A percentile compares a stretch with the other conserved stretches of the same genome.
phyloP scores from a whole-genome alignment of 2,113 vertebrate genomes.

The Onychorhynchus coronatus region DNA sequence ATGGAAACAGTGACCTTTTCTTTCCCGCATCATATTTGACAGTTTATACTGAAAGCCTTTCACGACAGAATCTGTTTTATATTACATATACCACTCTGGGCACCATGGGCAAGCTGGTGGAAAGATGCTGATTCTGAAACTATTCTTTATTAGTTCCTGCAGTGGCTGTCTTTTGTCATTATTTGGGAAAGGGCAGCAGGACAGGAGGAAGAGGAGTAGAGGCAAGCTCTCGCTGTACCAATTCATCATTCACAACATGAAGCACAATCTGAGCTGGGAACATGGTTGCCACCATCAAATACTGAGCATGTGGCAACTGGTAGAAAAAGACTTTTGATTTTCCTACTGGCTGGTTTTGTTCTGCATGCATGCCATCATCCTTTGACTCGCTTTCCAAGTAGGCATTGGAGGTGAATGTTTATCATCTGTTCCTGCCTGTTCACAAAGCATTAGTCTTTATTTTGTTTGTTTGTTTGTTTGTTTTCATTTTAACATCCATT shows the following conservation, averaged over 20 bases:
- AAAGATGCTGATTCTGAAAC: not conserved
- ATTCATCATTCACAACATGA: not conserved
- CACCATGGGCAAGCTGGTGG: not conserved
- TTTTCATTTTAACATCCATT: not conserved
- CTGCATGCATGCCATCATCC: not conserved
- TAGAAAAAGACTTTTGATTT: not conserved
- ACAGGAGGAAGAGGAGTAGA: not conserved
- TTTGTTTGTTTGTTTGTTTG: not conserved
- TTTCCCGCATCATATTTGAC: not conserved
- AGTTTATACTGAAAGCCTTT: not conserved
- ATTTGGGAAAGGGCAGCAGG: not conserved
- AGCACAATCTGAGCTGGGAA: not conserved
- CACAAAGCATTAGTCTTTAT: not conserved
- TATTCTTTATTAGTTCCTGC: not conserved
- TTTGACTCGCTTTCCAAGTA: not conserved
- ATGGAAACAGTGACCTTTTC: not conserved
- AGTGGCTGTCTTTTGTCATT: not conserved
- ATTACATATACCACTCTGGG: not conserved
- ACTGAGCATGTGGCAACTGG: not conserved
- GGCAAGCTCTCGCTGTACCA: not conserved
- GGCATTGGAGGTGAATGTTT: not conserved
- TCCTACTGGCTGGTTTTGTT: not conserved
- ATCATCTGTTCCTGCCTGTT: not conserved
- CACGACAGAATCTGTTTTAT: not conserved
- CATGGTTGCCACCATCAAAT: not conserved